A percentile compares a stretch with the other conserved stretches of the same genome.
Evolutionary conservation across 2,797 vertebrate species (phyloP).

Genomic region (Chanos chanos): DNA sequence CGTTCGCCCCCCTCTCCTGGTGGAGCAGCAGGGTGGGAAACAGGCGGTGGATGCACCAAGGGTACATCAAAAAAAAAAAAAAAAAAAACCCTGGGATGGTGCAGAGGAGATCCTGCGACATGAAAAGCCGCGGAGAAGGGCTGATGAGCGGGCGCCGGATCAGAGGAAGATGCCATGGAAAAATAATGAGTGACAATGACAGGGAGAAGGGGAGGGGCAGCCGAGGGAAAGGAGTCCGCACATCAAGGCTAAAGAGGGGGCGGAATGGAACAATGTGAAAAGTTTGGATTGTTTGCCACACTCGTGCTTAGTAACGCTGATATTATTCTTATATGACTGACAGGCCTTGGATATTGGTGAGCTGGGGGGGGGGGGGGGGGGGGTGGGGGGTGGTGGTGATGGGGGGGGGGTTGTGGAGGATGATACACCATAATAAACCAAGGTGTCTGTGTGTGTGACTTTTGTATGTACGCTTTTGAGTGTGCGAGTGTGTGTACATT

Average conservation of each 20-base stretch:
- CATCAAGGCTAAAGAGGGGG: slow-evolving; percentile 31
- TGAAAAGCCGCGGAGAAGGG: slow-evolving; percentile 22
- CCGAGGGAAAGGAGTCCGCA: slow-evolving; percentile 20
- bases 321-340: slow-evolving; percentile 3
- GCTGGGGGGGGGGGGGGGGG: background rate
- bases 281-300: slow-evolving; percentile 39
- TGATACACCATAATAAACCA: too few species aligned
- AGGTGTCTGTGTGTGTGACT: background rate
- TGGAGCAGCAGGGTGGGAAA: slow-evolving; percentile 45
- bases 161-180: slow-evolving; percentile 70
- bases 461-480: background rate
- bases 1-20: too few species aligned
- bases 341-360: background rate
- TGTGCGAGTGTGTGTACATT: background rate
- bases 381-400: background rate
- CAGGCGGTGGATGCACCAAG: slow-evolving; percentile 15
- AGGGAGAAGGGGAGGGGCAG: slow-evolving; percentile 26
- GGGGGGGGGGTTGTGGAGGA: background rate
- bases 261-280: slow-evolving; percentile 25
- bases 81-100: slow-evolving; percentile 11
- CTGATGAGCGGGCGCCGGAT: slow-evolving; percentile 48
- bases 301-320: background rate
- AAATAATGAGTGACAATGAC: slow-evolving; percentile 70
- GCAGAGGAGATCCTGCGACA: slow-evolving; percentile 24
- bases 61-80: slow-evolving; percentile 30